Conservation (phyloP, 1,140 invertebrate genomes). For the Hydropsyche tenuis region DNA sequence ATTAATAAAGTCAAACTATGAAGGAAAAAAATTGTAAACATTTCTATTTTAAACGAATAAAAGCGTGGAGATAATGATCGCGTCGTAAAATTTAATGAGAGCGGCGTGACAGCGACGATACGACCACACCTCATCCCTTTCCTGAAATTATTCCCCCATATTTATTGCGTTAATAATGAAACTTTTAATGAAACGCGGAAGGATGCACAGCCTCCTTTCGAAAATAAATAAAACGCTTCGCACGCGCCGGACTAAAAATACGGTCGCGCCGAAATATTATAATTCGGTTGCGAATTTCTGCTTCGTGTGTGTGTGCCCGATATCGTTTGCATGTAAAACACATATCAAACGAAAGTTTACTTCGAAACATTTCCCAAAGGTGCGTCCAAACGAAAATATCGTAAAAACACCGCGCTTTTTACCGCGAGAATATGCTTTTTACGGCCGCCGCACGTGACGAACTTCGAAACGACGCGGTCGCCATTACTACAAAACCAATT, state of each 20-base stretch:
- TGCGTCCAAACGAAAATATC: neutral
- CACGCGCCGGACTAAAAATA: neutral
- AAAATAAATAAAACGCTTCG: slow-evolving; percentile 1
- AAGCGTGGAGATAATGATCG: slow-evolving; percentile 25
- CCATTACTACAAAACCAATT: too few relatives aligned
- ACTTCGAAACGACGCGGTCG: too few relatives aligned
- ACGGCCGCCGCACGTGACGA: neutral
- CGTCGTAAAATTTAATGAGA: slow-evolving; percentile 34
- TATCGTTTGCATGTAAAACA: slow-evolving; percentile 2
- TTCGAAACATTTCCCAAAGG: slow-evolving; percentile 15
- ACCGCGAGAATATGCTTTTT: neutral
- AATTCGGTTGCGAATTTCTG: neutral
- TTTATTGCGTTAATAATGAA: neutral
- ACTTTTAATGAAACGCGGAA: neutral
- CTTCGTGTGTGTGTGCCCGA: neutral
- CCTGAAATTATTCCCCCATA: slow-evolving; percentile 3
- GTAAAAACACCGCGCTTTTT: neutral
- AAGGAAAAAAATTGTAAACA: neutral
- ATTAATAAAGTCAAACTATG: slow-evolving; percentile 4
- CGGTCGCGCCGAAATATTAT: neutral
- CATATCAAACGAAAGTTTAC: slow-evolving; percentile 12
- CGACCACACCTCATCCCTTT: neutral
- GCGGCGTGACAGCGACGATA: slow-evolving; percentile 4
- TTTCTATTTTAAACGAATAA: slow-evolving; percentile 1
- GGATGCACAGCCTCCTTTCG: neutral